Evolutionary conservation across 2,888 invertebrate genomes (phyloP), one percentile per base, ranked within the genome.

Genomic region (Parapristionchus giblindavisi): DNA sequence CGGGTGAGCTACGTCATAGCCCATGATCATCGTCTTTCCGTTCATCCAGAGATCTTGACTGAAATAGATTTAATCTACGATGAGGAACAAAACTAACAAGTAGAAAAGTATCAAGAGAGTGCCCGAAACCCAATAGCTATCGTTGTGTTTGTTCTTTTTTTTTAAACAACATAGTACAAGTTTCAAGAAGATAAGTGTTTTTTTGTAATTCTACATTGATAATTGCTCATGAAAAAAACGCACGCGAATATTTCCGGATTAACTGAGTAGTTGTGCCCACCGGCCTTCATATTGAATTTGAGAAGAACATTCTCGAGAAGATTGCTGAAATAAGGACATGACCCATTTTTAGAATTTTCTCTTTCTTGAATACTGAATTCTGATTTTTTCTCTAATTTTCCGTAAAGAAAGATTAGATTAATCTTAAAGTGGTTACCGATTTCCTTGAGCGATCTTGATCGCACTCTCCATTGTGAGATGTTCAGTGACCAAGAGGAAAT

Each of bases 1-100:
- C n/a, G 73, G 48, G 51, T 73, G 73, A 32, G 48, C 43, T 1
- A 73, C 73, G 27, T 73, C 73, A 36, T 73, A 73, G 34, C 73
- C 61, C 60, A 73, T 61, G 0, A 73, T 51, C 73, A 73, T 60
- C 14, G 73, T 73, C 29, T 48, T 43, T 11, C 34, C 27, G 2
- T 61, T 36, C 60, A 61, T 43, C 73, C 73, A 73, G 17, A 73
- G 27, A n/a, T n/a, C n/a, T n/a, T n/a, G n/a, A n/a, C n/a, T n/a
- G n/a, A n/a, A n/a, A n/a, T n/a, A n/a, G n/a, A n/a, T n/a, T n/a
- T n/a, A n/a, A n/a, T n/a, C n/a, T n/a, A n/a, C n/a, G n/a, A n/a
- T n/a, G n/a, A n/a, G n/a, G n/a, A n/a, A n/a, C n/a, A n/a, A n/a
- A n/a, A n/a, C n/a, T n/a, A n/a, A n/a, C n/a, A n/a, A n/a, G n/a